Conservation (phyloP, 2,888 invertebrate genomes). For the Apodemia duryi region DNA sequence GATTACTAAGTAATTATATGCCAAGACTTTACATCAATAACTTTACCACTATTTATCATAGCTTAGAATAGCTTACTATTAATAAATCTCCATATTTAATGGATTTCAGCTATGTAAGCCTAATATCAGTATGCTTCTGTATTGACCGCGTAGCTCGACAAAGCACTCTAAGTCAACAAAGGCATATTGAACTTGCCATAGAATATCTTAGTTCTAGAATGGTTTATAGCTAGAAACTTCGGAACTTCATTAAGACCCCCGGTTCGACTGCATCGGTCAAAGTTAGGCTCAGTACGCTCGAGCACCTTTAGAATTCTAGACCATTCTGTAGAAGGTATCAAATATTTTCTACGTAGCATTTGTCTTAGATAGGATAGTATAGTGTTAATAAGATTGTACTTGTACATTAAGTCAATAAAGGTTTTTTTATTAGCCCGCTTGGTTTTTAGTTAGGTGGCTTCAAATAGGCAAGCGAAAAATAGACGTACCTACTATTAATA, state of each 20-base stretch:
- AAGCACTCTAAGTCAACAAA: slow-evolving; percentile 31
- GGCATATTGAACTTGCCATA: slow-evolving; percentile 38
- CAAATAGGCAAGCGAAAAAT: no score
- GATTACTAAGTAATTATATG: slow-evolving; percentile 3
- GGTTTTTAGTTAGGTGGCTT: no score
- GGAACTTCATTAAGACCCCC: slow-evolving; percentile 69
- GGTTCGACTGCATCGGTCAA: slow-evolving; percentile 57
- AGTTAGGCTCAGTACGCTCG: slow-evolving; percentile 53
- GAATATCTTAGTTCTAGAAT: slow-evolving; percentile 40
- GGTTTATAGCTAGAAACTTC: slow-evolving; percentile 44
- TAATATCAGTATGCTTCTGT: slow-evolving; percentile 8
- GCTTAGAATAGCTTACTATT: slow-evolving; percentile 11
- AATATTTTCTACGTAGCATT: slow-evolving; percentile 12
- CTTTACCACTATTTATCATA: slow-evolving; percentile 5
- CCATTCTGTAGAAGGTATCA: slow-evolving; percentile 1
- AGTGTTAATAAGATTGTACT: neutral
- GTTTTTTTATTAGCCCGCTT: no score
- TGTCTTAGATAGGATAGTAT: neutral
- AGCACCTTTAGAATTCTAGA: slow-evolving; percentile 39
- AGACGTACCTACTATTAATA: no score
- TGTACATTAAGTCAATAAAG: no score
- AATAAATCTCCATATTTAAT: slow-evolving; percentile 12
- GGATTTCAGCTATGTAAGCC: slow-evolving; percentile 18
- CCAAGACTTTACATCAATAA: neutral
- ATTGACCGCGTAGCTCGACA: slow-evolving; percentile 42